Evolutionary conservation across 2,888 invertebrate genomes (phyloP).

Genomic region (Thecophora atra): DNA sequence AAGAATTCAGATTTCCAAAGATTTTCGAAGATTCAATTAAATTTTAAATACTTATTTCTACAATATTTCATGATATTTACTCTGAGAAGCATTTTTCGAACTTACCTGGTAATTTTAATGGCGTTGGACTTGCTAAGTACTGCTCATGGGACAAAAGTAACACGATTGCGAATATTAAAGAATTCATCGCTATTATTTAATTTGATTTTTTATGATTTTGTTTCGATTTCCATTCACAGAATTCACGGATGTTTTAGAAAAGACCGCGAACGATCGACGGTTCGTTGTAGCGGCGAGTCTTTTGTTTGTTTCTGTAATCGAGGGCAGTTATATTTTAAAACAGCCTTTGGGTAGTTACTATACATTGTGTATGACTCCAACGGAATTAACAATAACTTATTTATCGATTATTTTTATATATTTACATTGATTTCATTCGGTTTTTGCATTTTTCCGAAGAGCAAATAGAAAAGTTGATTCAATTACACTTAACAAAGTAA

Average conservation of each 20-base stretch:
- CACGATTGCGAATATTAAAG: conserved; percentile 63
- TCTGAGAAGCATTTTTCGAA: conserved; percentile 18
- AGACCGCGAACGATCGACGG: neutral
- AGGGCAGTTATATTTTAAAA: neutral
- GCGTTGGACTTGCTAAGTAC: conserved; percentile 64
- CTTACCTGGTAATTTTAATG: conserved; percentile 64
- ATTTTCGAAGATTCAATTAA: no score
- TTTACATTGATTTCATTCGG: neutral
- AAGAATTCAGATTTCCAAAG: no score
- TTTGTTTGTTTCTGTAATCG: conserved; percentile 14
- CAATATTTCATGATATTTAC: no score
- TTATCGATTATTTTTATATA: neutral
- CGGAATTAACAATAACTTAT: neutral
- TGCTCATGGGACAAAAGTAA: conserved; percentile 62
- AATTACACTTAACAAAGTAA: neutral
- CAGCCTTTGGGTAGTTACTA: conserved; percentile 1
- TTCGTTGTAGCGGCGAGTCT: neutral
- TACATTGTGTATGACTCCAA: no score
- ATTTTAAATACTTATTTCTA: no score
- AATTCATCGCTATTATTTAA: conserved; percentile 59
- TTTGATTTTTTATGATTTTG: neutral
- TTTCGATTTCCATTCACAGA: neutral
- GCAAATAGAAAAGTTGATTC: neutral
- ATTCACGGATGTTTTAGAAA: neutral
- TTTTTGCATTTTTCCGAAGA: neutral